Percentiles rank a stretch among this genome's conserved stretches.
Evolutionary conservation across 1,140 invertebrate species (phyloP).

Genomic region (Gryon sp.): DNA sequence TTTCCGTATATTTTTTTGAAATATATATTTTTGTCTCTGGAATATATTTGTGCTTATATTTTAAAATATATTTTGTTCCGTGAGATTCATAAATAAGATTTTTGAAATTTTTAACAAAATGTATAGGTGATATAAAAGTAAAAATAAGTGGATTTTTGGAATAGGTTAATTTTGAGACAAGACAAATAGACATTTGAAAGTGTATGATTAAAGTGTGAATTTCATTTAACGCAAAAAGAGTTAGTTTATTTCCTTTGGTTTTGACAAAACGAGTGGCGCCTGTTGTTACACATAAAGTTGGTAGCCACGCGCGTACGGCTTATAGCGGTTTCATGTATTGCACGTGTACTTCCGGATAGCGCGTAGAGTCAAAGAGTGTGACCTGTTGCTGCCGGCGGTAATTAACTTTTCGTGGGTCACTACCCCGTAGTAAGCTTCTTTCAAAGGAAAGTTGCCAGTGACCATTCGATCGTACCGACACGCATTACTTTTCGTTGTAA

Average conservation of each 20-base stretch:
- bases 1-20: too few relatives aligned
- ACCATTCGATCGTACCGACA: slow-evolving; percentile 39
- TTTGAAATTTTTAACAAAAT: too few relatives aligned
- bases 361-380: slow-evolving; percentile 65
- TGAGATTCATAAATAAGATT: too few relatives aligned
- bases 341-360: slow-evolving; percentile 62
- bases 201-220: neutral
- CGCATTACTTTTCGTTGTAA: too few relatives aligned
- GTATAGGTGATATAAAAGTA: too few relatives aligned
- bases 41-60: too few relatives aligned
- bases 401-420: slow-evolving; percentile 66
- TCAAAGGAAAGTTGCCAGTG: slow-evolving; percentile 42
- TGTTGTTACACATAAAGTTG: slow-evolving; percentile 44
- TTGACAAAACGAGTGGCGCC: slow-evolving; percentile 31
- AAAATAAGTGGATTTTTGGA: too few relatives aligned
- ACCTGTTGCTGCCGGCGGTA: slow-evolving; percentile 71
- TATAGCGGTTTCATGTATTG: slow-evolving; percentile 64
- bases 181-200: too few relatives aligned
- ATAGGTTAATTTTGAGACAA: too few relatives aligned
- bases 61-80: too few relatives aligned
- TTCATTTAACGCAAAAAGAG: neutral
- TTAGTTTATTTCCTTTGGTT: slow-evolving; percentile 37
- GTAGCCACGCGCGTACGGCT: slow-evolving; percentile 58
- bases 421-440: slow-evolving; percentile 30
- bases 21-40: too few relatives aligned